Evolutionary conservation across 2,113 vertebrate species (phyloP).

Genomic region (Sturnira hondurensis): DNA sequence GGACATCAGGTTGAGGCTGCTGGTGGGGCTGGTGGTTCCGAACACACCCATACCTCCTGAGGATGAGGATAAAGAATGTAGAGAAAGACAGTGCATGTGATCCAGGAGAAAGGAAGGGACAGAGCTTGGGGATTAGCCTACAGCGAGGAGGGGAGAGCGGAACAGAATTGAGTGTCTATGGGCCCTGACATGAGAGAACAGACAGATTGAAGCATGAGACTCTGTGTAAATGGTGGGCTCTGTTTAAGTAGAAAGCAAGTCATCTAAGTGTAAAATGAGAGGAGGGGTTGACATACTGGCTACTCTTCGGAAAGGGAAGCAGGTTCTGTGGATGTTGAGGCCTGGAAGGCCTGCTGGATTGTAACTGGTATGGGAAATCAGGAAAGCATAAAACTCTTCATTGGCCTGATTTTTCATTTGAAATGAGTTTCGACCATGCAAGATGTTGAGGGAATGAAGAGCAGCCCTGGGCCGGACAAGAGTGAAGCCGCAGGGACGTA

Average conservation of each 20-base stretch:
- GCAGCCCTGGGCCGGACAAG: conserved; percentile 1
- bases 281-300: background rate
- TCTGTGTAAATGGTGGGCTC: background rate
- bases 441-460: conserved; percentile 35
- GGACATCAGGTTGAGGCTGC: no score
- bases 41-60: fast-evolving
- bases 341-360: background rate
- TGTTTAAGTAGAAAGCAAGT: background rate
- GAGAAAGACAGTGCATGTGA: background rate
- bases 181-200: background rate
- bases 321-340: background rate
- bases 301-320: background rate
- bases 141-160: fast-evolving
- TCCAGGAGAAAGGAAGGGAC: background rate
- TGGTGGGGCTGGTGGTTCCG: background rate
- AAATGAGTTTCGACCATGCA: conserved; percentile 1
- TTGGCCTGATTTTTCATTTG: background rate
- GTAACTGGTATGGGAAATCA: background rate
- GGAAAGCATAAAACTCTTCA: background rate
- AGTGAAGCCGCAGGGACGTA: background rate
- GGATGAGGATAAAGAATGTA: background rate
- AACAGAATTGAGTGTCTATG: background rate
- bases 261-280: background rate
- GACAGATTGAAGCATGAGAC: background rate
- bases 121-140: background rate